A percentile compares a stretch with the other conserved stretches of the same genome.
Conservation (phyloP, 2,888 invertebrate species). For the Trissoscelio sp. region DNA sequence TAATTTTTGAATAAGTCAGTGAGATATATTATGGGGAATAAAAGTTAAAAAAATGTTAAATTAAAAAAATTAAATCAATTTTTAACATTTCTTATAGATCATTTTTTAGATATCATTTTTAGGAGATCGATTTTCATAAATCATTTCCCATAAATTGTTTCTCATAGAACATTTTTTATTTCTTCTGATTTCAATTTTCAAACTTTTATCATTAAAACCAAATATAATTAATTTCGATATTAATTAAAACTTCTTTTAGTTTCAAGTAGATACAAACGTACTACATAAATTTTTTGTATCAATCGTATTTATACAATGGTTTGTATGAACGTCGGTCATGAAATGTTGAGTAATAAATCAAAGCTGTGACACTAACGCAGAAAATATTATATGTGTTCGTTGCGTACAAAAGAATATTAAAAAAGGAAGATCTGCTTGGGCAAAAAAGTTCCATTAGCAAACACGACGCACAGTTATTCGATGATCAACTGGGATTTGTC, state of each 20-base stretch:
- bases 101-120: too few species aligned
- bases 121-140: too few species aligned
- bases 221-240: background rate
- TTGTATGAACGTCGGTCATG: background rate
- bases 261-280: background rate
- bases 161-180: too few species aligned
- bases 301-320: background rate
- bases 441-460: background rate
- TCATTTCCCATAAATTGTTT: too few species aligned
- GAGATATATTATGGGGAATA: too few species aligned
- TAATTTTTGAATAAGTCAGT: too few species aligned
- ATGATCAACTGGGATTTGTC: background rate
- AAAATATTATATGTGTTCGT: slow-evolving; percentile 13
- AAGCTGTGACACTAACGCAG: slow-evolving; percentile 2
- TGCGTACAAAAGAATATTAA: slow-evolving; percentile 10
- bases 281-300: background rate
- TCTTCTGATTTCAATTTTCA: background rate
- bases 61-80: too few species aligned
- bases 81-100: too few species aligned
- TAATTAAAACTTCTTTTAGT: slow-evolving; percentile 9
- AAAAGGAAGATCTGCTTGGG: background rate
- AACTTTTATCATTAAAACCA: background rate
- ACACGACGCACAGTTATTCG: background rate
- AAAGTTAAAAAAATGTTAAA: too few species aligned
- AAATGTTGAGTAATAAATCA: slow-evolving; percentile 14